Conservation (phyloP, 1,140 invertebrate genomes). For the Ectropis grisescens region DNA sequence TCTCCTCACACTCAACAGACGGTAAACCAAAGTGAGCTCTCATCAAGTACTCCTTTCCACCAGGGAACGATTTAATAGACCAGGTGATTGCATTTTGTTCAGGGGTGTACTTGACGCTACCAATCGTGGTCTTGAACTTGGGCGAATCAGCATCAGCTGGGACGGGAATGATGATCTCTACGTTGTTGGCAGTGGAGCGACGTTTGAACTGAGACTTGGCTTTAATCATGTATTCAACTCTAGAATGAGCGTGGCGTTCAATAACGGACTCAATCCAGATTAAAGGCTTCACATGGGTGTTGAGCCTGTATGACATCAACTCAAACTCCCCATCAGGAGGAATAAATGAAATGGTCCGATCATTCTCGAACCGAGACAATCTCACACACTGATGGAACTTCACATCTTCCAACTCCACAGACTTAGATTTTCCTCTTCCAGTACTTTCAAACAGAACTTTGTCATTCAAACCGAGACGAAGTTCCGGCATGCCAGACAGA, state of each 20-base stretch:
- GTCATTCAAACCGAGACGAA: slow-evolving; percentile 98
- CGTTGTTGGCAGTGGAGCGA: slow-evolving; percentile 98
- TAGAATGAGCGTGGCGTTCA: slow-evolving; percentile 96
- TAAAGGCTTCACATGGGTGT: slow-evolving; percentile 97
- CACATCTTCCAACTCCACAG: slow-evolving; percentile 98
- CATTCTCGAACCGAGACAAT: slow-evolving; percentile 97
- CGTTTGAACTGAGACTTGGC: slow-evolving; percentile 99
- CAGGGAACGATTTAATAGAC: slow-evolving; percentile 99
- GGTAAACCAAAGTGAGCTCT: slow-evolving; percentile 99
- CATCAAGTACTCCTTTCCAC: slow-evolving; percentile 99
- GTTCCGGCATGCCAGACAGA: slow-evolving; percentile 99
- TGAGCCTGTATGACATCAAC: slow-evolving; percentile 99
- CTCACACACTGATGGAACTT: slow-evolving; percentile 99
- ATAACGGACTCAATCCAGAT: slow-evolving; percentile 99
- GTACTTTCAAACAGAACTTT: slow-evolving; percentile 99
- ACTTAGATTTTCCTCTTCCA: slow-evolving; percentile 97
- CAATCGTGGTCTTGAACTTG: slow-evolving; percentile 99
- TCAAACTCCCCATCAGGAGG: slow-evolving; percentile 99
- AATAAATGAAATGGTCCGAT: slow-evolving; percentile 98
- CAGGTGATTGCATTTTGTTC: slow-evolving; percentile 98
- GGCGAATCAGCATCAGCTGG: slow-evolving; percentile 98
- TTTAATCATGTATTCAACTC: slow-evolving; percentile 99
- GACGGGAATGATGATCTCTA: slow-evolving; percentile 99
- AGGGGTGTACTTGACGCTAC: slow-evolving; percentile 97
- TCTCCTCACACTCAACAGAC: slow-evolving; percentile 95